Base-by-base conservation (phyloP, 2,113 vertebrate species). In the Sterrhoptilus dennistouni region DNA sequence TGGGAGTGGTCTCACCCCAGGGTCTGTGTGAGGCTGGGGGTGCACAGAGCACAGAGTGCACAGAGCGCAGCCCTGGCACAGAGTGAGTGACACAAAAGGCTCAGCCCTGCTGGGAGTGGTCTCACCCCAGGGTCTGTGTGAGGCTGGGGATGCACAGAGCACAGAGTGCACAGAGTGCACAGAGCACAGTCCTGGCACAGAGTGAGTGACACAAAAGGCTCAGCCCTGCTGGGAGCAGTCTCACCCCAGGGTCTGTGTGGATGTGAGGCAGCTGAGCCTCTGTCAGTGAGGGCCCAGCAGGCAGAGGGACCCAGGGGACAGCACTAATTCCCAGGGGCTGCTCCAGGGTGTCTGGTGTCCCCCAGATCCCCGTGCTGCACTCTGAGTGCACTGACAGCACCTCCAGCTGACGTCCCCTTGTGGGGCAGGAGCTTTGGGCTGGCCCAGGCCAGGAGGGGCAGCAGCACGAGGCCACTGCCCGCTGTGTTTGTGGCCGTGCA, bases 381-480 rank as follows among this genome's bases (percentile, higher is more conserved):
- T 52, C 1, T 0, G 66, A 40, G 65, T 38, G 38, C 38, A 38
- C 38, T 27, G 74, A 10, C 5, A 0, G 42, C 60, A 22, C 16
- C 45, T 47, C 45, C 0, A 11, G 86, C 33, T 36, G 49, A 8
- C 69, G 6, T 16, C 27, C 28, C 49, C 57, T 2, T 6, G 14
- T 1, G 2, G 9, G 42, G 24, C n/a, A 16, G 57, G 40, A 53
- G 23, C 49, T 11, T 13, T 9, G 40, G 47, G 47, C n/a, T 5
- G 14, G 28, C 53, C 22, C 42, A 4, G 28, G 28, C 44, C 65
- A 12, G 79, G 33, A 49, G 33, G 14, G 47, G 5, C 31, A 25
- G 6, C 21, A 24, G 21, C 2, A 0, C 11, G 59, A 33, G 53
- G 75, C 47, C 6, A 0, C 47, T n/a, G 28, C 45, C 42, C 0